A percentile compares a stretch with the other conserved stretches of the same genome.
Evolutionary conservation across 2,113 vertebrate species (phyloP).

Genomic region (Nycticryphes semicollaris): DNA sequence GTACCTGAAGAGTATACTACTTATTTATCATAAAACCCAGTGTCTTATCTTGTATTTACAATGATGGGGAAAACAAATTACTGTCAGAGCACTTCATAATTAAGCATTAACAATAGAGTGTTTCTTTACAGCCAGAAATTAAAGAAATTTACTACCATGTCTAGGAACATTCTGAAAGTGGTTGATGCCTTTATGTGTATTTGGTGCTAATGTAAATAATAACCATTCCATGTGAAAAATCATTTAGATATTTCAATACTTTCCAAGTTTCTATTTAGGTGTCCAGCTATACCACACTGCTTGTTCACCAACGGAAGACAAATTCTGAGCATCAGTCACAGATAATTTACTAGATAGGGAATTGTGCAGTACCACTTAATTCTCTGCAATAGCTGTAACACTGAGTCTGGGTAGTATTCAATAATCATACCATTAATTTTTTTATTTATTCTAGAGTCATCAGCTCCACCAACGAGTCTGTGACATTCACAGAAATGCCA

Average conservation of each 20-base stretch:
- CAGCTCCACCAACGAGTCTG: conserved; percentile 8
- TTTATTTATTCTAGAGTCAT: conserved; percentile 13
- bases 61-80: not conserved
- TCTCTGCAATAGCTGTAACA: conserved; percentile 5
- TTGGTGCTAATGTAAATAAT: not conserved
- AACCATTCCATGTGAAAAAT: not conserved
- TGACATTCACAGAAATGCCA: conserved; percentile 31
- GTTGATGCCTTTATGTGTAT: not conserved
- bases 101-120: not conserved
- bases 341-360: conserved; percentile 1
- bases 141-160: not conserved
- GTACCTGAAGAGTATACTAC: not conserved
- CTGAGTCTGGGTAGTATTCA: not conserved
- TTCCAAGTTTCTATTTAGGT: not conserved
- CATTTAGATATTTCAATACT: not conserved
- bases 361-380: not conserved
- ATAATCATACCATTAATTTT: not conserved
- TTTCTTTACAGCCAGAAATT: not conserved
- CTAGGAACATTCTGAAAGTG: not conserved
- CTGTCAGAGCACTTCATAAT: not conserved
- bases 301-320: not conserved
- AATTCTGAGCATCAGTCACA: not conserved
- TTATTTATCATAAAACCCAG: not conserved
- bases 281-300: not conserved
- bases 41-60: not conserved